These are phyloP conservation scores for Stenurella melanura DNA, from an alignment of 2,888 invertebrate genomes.

Conservation along the genomic window DNA sequence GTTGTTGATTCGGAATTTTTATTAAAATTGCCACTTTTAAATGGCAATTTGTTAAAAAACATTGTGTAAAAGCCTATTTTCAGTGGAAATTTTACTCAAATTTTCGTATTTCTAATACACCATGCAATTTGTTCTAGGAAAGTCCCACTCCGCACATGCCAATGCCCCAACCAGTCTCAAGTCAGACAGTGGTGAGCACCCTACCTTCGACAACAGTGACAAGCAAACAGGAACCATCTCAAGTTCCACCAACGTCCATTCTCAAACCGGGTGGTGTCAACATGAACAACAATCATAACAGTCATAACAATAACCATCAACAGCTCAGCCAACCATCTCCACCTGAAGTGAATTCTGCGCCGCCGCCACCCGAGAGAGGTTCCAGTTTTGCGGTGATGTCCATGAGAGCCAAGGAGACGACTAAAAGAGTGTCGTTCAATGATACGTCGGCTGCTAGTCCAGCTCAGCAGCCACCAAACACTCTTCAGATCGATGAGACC, in stretches of 20 bases:
- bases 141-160: conserved; percentile 65
- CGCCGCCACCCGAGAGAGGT: conserved; percentile 90
- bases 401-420: conserved; percentile 73
- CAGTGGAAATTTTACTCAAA: no score
- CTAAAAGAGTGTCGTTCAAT: conserved; percentile 71
- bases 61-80: no score
- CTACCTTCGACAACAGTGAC: conserved; percentile 67
- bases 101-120: no score
- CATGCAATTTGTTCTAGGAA: conserved; percentile 62
- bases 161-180: conserved; percentile 70
- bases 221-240: conserved; percentile 65
- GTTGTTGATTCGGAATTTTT: no score
- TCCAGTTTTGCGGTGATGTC: conserved; percentile 92
- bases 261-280: conserved; percentile 67
- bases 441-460: conserved; percentile 46
- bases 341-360: conserved; percentile 73
- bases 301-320: conserved; percentile 48
- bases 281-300: conserved; percentile 63
- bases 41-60: no score
- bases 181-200: conserved; percentile 68
- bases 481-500: conserved; percentile 71
- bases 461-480: conserved; percentile 67
- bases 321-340: conserved; percentile 52
- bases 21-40: no score
- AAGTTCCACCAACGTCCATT: conserved; percentile 68